phyloP scores from a whole-genome alignment of 2,888 invertebrate species.

The Idaea biselata region DNA sequence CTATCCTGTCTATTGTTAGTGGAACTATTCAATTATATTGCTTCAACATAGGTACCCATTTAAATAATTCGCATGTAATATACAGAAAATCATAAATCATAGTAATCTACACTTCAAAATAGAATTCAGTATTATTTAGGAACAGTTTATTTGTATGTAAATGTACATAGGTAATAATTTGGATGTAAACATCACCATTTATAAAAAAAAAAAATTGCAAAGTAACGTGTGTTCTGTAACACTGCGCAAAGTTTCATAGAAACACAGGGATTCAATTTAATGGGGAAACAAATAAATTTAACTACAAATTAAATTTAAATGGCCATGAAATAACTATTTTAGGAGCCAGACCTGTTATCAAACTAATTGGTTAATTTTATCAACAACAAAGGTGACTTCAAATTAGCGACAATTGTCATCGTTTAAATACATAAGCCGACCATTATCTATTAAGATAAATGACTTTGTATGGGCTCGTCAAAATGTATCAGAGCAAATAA shows the following conservation, averaged over 20 bases:
- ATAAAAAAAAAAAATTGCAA: not conserved
- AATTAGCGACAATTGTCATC: constrained; percentile 25
- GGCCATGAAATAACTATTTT: constrained; percentile 3
- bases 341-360: not conserved
- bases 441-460: constrained; percentile 9
- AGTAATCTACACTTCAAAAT: too few species aligned
- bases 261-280: not conserved
- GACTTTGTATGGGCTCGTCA: not conserved
- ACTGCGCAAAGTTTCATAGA: not conserved
- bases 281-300: not conserved
- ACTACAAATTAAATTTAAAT: not conserved
- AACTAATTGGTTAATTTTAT: constrained; percentile 12
- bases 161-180: not conserved
- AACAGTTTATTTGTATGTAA: not conserved
- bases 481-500: not conserved
- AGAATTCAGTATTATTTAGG: too few species aligned
- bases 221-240: not conserved
- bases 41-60: too few species aligned
- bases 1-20: not conserved
- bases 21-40: not conserved
- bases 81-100: too few species aligned
- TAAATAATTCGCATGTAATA: too few species aligned
- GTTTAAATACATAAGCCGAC: constrained; percentile 11
- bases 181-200: not conserved
- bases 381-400: constrained; percentile 28